Base-by-base conservation (phyloP, 2,113 vertebrate genomes). In the Peucedramus taeniatus region DNA sequence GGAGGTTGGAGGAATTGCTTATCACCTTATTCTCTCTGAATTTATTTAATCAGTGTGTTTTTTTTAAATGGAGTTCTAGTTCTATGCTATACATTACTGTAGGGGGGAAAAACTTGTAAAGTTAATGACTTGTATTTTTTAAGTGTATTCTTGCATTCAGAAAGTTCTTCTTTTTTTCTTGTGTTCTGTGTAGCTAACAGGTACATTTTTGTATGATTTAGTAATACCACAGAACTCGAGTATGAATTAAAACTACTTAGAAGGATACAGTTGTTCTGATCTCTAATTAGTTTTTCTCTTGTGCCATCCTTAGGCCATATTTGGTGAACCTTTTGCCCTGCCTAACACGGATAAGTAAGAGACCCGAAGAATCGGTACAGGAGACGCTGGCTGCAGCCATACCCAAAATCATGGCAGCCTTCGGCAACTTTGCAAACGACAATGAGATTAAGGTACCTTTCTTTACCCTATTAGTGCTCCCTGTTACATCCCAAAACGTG, bases 381-480 rank as follows among this genome's bases (percentile, higher is more conserved):
- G 99, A 99, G 97, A 99, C 99, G 0, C 93, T 99, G 87, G 99
- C 99, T 65, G 98, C 98, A 1, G 99, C 99, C 26, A 97, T 99
- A 74, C 99, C 99, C 86, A 99, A 99, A 97, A 99, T 99, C 69
- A 99, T 99, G 99, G 96, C 98, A 60, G 97, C 99, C 2, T 98
- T 99, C 18, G 99, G 99, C 91, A 98, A 99, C 82, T 99, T 99
- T 79, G 99, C 99, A 31, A 99, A 99, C 3, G 99, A 99, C 92
- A 98, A 98, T 91, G 99, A 99, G 94, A 98, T 99, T 88, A 99
- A 99, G 99, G 99, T 99, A 98, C 22, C 78, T 64, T 61, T 87
- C 33, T 70, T 66, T 56, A 39, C 26, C 13, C 20, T 63, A 0
- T 21, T 56, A 37, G 22, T 37, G 28, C 28, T 80, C 63, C 33